Evolutionary conservation across 2,797 vertebrate species (phyloP).

Genomic region (Chelidonichthys spinosus): DNA sequence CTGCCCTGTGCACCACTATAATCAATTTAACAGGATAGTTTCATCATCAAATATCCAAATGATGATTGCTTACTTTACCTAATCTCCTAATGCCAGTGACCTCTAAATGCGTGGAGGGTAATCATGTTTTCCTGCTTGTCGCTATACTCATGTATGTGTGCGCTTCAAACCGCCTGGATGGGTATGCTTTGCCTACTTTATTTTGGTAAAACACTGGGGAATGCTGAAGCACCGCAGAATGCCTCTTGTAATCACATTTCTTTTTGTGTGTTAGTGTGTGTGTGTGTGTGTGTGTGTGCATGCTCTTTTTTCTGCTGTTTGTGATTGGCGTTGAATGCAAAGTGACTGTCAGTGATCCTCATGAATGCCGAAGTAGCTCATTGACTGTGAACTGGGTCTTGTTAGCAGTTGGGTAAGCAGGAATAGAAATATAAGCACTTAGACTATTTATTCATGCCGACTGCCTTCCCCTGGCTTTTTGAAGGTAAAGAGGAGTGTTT

Average conservation of each 20-base stretch:
- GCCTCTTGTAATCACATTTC: slow-evolving; percentile 79
- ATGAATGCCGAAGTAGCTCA: slow-evolving; percentile 89
- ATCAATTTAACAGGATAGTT: slow-evolving; percentile 87
- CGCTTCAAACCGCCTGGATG: slow-evolving; percentile 53
- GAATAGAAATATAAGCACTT: slow-evolving; percentile 84
- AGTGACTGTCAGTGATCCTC: slow-evolving; percentile 88
- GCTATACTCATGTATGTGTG: slow-evolving; percentile 44
- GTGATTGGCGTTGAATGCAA: slow-evolving; percentile 88
- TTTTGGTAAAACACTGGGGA: slow-evolving; percentile 79
- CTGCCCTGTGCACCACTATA: slow-evolving; percentile 78
- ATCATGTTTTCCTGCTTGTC: slow-evolving; percentile 72
- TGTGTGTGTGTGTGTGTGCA: slow-evolving; percentile 56
- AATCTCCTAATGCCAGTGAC: slow-evolving; percentile 86
- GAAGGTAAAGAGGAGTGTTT: slow-evolving; percentile 78
- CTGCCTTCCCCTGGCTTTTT: slow-evolving; percentile 78
- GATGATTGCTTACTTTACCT: slow-evolving; percentile 85
- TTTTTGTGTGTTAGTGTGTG: slow-evolving; percentile 66
- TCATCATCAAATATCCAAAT: slow-evolving; percentile 88
- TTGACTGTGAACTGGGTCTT: slow-evolving; percentile 87
- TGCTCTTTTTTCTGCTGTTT: slow-evolving; percentile 74
- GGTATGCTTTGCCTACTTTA: slow-evolving; percentile 62
- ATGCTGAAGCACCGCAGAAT: slow-evolving; percentile 74
- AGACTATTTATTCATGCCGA: slow-evolving; percentile 81
- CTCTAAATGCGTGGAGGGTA: slow-evolving; percentile 76
- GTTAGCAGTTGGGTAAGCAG: slow-evolving; percentile 85